A percentile compares a stretch with the other conserved stretches of the same genome.
These are phyloP conservation scores for Syrrhaptes paradoxus DNA, from an alignment of 2,113 vertebrate species.

Conservation along the genomic window DNA sequence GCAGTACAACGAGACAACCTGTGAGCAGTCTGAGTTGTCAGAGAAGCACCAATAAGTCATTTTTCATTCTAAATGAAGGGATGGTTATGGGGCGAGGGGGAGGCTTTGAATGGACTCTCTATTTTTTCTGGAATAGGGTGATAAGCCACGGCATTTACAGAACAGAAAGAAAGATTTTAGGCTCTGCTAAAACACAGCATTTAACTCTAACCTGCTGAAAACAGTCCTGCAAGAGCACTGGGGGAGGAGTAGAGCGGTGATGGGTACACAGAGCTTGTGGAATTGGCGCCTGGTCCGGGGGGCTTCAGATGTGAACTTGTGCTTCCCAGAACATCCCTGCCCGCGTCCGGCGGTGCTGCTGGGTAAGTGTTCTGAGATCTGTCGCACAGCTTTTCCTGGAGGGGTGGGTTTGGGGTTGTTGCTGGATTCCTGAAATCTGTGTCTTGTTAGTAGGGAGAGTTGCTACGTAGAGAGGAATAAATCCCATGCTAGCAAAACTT, in stretches of 20 bases:
- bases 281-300: not conserved
- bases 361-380: not conserved
- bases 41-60: not conserved
- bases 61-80: not conserved
- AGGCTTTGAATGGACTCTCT: not conserved
- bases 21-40: not conserved
- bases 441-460: not conserved
- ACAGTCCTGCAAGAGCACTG: not conserved
- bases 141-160: not conserved
- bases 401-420: not conserved
- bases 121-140: too few species aligned
- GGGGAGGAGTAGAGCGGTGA: not conserved
- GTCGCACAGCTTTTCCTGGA: not conserved
- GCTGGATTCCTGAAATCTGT: not conserved
- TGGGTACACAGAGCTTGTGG: not conserved
- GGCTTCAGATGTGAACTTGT: not conserved
- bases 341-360: not conserved
- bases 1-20: not conserved
- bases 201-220: not conserved
- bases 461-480: not conserved
- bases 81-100: not conserved
- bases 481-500: not conserved
- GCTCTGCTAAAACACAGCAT: not conserved
- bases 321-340: not conserved
- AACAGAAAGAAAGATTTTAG: not conserved